Percentiles rank a stretch among this genome's conserved stretches.
phyloP scores from a whole-genome alignment of 2,113 vertebrate genomes.

The Etheostoma spectabile region DNA sequence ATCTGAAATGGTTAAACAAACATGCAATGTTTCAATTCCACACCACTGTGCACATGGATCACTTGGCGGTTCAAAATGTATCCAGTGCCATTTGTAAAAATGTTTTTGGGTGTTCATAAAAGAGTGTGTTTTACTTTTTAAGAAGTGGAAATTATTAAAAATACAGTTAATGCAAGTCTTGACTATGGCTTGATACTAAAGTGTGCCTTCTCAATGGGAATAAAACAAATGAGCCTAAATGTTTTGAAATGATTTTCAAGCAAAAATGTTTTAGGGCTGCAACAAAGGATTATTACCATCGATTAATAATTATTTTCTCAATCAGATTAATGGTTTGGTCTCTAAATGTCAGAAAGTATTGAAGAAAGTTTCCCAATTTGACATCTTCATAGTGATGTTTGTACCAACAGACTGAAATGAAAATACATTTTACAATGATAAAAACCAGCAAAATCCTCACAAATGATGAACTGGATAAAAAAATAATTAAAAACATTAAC shows the following conservation, averaged over 20 bases:
- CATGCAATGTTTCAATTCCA: not conserved
- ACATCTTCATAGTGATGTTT: not conserved
- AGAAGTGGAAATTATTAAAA: not conserved
- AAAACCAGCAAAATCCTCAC: not conserved
- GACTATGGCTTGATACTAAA: not conserved
- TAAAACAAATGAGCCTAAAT: not conserved
- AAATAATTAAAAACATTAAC: not conserved
- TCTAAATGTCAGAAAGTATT: not conserved
- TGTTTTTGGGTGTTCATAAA: not conserved
- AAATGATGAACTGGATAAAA: not conserved
- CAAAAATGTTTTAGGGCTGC: not conserved
- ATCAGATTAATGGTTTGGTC: not conserved
- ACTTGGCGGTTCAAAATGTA: not conserved
- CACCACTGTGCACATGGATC: not conserved
- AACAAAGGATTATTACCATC: not conserved
- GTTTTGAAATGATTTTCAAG: not conserved
- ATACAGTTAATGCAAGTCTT: not conserved
- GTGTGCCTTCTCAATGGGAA: not conserved
- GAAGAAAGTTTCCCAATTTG: not conserved
- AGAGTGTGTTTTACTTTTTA: not conserved
- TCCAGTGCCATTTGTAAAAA: not conserved
- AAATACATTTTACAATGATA: not conserved
- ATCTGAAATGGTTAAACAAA: conserved; percentile 8
- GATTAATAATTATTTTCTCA: not conserved
- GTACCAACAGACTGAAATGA: not conserved